Evolutionary conservation across 2,113 vertebrate genomes (phyloP).

Genomic region (Nesoenas mayeri): DNA sequence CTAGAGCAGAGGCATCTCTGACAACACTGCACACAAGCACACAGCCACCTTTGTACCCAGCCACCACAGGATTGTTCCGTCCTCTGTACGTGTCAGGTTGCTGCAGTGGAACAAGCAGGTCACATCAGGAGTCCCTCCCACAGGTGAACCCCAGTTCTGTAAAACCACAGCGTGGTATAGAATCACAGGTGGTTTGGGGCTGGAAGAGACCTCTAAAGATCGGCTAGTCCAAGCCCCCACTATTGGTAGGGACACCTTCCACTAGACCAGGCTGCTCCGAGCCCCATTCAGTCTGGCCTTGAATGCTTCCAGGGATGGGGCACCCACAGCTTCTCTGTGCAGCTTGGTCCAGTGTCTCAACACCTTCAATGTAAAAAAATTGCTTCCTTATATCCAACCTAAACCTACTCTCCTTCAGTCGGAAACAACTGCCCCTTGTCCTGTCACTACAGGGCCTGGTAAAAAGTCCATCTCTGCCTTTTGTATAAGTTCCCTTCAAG

Average conservation of each 20-base stretch:
- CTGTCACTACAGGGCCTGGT: no score
- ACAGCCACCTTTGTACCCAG: background rate
- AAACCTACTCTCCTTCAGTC: no score
- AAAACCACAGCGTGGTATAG: background rate
- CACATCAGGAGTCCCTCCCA: background rate
- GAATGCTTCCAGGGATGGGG: no score
- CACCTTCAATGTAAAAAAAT: no score
- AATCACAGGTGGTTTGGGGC: background rate
- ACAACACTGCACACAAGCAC: background rate
- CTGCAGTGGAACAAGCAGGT: background rate
- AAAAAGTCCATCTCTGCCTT: no score
- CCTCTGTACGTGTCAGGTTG: background rate
- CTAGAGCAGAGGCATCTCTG: background rate
- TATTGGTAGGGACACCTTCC: background rate
- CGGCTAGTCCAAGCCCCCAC: background rate
- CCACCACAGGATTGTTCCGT: background rate
- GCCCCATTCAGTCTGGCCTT: no score
- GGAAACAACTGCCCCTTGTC: no score
- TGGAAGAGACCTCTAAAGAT: background rate
- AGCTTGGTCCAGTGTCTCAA: no score
- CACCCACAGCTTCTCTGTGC: no score
- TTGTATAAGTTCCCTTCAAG: no score
- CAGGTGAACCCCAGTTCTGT: background rate
- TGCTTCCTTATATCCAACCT: no score
- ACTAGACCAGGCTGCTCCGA: background rate